Evolutionary conservation across 2,797 vertebrate genomes (phyloP).

Genomic region (Lacerta agilis): DNA sequence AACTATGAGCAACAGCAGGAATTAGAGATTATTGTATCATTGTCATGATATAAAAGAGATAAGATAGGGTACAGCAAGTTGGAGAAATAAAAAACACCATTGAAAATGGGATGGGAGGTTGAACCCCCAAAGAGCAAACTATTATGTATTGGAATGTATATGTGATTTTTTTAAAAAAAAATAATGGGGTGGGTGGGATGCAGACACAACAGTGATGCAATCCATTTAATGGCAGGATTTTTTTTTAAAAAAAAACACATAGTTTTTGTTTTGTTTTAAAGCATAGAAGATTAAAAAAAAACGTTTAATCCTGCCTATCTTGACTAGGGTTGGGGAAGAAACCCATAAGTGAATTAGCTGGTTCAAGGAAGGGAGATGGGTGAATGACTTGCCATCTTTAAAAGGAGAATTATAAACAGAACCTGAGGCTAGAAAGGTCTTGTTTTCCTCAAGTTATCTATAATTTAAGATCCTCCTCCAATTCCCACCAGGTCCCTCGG

Average conservation of each 20-base stretch:
- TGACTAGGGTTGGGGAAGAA: background rate
- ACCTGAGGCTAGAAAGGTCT: conserved; percentile 8
- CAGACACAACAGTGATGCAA: no score
- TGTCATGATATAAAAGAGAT: no score
- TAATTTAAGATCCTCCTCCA: background rate
- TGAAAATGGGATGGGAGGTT: no score
- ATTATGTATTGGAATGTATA: no score
- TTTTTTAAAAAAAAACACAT: no score
- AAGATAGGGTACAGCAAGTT: no score
- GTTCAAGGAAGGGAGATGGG: background rate
- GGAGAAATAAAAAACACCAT: no score
- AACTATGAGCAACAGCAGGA: background rate
- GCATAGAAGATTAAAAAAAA: background rate
- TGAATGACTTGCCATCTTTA: rapidly evolving
- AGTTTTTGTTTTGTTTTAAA: background rate
- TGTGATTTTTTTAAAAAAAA: no score
- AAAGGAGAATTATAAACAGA: background rate
- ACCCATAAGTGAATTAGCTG: background rate
- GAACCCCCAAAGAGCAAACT: no score
- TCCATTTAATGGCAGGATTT: no score
- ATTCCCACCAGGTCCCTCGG: background rate
- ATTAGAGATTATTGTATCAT: no score
- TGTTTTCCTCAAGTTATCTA: background rate
- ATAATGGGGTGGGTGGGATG: no score
- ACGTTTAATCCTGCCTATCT: background rate